A percentile compares a stretch with the other conserved stretches of the same genome.
Evolutionary conservation across 1,140 invertebrate species (phyloP).

Genomic region (Scaptomyza pallida): DNA sequence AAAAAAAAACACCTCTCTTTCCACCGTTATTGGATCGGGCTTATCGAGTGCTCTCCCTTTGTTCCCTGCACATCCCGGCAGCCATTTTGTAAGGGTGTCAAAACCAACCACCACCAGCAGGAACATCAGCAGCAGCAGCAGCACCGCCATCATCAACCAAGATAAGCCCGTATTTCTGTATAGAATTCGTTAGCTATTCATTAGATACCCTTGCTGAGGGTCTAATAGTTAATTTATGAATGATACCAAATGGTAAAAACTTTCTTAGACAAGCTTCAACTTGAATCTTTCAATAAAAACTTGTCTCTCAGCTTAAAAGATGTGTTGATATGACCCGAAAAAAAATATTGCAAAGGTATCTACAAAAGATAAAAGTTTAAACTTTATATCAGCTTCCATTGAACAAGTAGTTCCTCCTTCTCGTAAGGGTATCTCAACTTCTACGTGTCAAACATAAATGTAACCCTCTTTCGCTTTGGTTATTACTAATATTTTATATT

Average conservation of each 20-base stretch:
- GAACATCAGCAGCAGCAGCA: slow-evolving; percentile 16
- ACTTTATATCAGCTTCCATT: too few relatives aligned
- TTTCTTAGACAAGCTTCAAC: too few relatives aligned
- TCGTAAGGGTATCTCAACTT: background rate
- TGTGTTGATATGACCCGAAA: too few relatives aligned
- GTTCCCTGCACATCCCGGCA: slow-evolving; percentile 12
- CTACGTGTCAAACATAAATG: too few relatives aligned
- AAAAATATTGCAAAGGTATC: too few relatives aligned
- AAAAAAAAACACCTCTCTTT: background rate
- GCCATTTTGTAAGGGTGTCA: slow-evolving; percentile 58
- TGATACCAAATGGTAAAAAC: too few relatives aligned
- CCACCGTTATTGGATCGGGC: slow-evolving; percentile 46
- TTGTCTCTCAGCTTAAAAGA: too few relatives aligned
- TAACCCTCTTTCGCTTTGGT: background rate
- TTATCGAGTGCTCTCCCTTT: slow-evolving; percentile 29
- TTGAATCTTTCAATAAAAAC: too few relatives aligned
- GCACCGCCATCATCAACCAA: background rate
- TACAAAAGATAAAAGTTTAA: too few relatives aligned
- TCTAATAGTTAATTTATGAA: too few relatives aligned
- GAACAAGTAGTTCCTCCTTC: too few relatives aligned
- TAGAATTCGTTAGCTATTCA: slow-evolving; percentile 61
- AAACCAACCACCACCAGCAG: slow-evolving; percentile 44
- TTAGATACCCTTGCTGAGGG: slow-evolving; percentile 20
- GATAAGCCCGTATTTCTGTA: slow-evolving; percentile 51
- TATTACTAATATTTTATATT: background rate